These are phyloP conservation scores for Phylloscopus trochilus DNA, from an alignment of 2,113 vertebrate species.

Conservation along the genomic window DNA sequence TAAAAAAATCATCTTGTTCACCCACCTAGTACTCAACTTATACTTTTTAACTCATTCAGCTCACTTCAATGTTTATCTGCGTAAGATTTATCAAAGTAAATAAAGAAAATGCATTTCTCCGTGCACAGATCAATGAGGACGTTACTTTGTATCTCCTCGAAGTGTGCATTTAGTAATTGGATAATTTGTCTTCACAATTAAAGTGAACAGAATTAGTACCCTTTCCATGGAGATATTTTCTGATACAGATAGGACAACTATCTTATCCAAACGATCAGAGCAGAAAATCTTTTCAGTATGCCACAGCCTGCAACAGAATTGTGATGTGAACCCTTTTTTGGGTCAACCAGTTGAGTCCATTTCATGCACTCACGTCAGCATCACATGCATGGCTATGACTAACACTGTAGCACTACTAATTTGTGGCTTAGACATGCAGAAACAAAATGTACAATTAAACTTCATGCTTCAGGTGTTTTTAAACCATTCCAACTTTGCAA, in stretches of 20 bases:
- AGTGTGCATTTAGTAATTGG: conserved; percentile 63
- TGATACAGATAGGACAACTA: conserved; percentile 17
- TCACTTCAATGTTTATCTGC: conserved; percentile 18
- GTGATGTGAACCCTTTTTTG: not conserved
- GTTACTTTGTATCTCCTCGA: conserved; percentile 61
- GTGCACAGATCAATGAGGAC: conserved; percentile 62
- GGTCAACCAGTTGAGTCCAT: not conserved
- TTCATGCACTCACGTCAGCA: not conserved
- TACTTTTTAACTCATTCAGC: conserved; percentile 1
- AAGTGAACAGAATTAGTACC: conserved; percentile 53
- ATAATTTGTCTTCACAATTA: conserved; percentile 71
- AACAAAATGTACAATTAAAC: not conserved
- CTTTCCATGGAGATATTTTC: conserved; percentile 41
- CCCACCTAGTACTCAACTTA: not conserved
- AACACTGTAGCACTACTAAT: not conserved
- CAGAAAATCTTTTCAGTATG: conserved; percentile 8
- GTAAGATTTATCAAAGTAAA: not conserved
- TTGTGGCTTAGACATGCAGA: not conserved
- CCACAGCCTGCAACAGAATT: not conserved
- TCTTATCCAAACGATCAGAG: conserved; percentile 40
- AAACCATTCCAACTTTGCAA: not conserved
- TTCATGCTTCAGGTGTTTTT: not conserved
- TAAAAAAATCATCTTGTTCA: not conserved
- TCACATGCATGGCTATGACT: not conserved
- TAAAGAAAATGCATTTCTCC: not conserved